Conservation (phyloP, 1,140 invertebrate species). For the Notospermus geniculatus region DNA sequence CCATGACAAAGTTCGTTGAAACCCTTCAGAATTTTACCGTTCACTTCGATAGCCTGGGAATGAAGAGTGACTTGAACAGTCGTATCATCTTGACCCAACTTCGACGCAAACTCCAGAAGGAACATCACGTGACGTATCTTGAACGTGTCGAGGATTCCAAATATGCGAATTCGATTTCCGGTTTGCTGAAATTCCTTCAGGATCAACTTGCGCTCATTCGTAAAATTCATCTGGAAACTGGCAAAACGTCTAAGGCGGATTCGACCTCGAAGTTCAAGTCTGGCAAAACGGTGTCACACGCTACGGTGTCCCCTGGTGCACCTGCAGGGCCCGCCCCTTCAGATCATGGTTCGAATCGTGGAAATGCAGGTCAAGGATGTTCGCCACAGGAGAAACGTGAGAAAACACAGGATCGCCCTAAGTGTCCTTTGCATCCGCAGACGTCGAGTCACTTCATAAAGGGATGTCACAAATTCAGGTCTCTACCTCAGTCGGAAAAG, state of each 20-base stretch:
- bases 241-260: background rate
- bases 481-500: slow-evolving; percentile 7
- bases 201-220: background rate
- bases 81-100: background rate
- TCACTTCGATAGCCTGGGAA: slow-evolving; percentile 1
- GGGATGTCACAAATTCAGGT: slow-evolving; percentile 6
- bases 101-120: background rate
- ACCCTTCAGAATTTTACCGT: background rate
- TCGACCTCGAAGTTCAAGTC: background rate
- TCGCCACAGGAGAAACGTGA: background rate
- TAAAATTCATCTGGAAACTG: background rate
- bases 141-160: background rate
- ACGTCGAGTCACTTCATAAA: background rate
- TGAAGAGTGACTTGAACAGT: slow-evolving; percentile 9
- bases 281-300: background rate
- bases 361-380: background rate
- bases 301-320: slow-evolving; percentile 8
- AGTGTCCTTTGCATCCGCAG: slow-evolving; percentile 8
- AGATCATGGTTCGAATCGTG: background rate
- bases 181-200: background rate
- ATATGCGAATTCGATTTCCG: background rate
- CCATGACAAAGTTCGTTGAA: slow-evolving; percentile 4
- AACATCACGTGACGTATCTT: background rate
- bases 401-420: background rate
- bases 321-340: background rate